Base-by-base conservation (phyloP, 2,797 vertebrate species). In the Halcyon leucocephala region DNA sequence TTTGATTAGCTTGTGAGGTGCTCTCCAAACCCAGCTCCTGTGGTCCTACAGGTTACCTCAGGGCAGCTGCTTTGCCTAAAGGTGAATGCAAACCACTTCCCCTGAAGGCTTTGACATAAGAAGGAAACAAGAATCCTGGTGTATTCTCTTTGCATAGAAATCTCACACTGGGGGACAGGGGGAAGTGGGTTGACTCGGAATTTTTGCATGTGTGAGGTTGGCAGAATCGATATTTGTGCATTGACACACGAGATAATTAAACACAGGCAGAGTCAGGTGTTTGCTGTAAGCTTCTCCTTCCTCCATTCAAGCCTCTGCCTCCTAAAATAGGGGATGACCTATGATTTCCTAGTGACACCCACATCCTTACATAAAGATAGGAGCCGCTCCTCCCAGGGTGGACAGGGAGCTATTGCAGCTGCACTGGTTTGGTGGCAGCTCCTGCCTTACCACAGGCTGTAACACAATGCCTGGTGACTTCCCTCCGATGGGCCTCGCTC, bases 271-370 rank as follows among this genome's bases (percentile, higher is more conserved):
- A 92, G 73, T 83, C 90, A 94, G 93, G 86, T 95, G 90, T 71
- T 86, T 54, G 24, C 82, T 82, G 21, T 90, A 95, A 95, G 88
- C 94, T 94, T 70, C 91, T 86, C 18, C 80, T 93, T 94, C 96
- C 95, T 95, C 71, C 67, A 71, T 81, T 76, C 52, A 88, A 82
- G 90, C 73, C 88, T 95, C 88, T 90, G 91, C 91, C 90, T 95
- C 39, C 78, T 46, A 93, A 89, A 92, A 82, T 13, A 60, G 37
- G 74, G 87, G 67, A 74, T 85, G 90, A 94, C 52, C 81, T 94
- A 61, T 78, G 83, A 92, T 87, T 86, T 90, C 74, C 39, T 60
- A 87, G 57, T 3, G 11, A 93, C 92, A 94, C 78, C 67, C 61
- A 89, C 57, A 80, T 80, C 55, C 81, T 93, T 74, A 86, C 10